Evolutionary conservation across 2,113 vertebrate species (phyloP).

Genomic region (Perca flavescens): DNA sequence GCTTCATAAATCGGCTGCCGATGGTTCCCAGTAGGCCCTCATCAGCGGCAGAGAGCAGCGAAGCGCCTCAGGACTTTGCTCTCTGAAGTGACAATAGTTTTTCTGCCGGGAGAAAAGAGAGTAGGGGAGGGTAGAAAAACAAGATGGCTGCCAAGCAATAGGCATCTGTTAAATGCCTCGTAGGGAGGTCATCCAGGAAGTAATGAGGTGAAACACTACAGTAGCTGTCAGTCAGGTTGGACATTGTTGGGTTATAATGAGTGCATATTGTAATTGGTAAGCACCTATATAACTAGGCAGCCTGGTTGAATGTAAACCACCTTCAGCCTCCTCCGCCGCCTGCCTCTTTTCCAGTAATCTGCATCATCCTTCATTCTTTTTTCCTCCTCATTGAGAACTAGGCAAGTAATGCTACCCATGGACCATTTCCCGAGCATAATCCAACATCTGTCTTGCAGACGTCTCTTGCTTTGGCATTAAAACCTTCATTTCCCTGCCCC

Average conservation of each 20-base stretch:
- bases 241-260: constrained; percentile 62
- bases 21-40: constrained; percentile 71
- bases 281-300: constrained; percentile 50
- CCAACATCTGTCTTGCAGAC: constrained; percentile 74
- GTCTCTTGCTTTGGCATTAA: constrained; percentile 63
- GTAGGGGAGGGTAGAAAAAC: constrained; percentile 34
- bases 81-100: constrained; percentile 66
- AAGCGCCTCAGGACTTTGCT: constrained; percentile 66
- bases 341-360: constrained; percentile 49
- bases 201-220: constrained; percentile 68
- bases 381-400: constrained; percentile 40
- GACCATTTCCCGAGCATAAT: constrained; percentile 72
- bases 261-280: constrained; percentile 51
- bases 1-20: constrained; percentile 67
- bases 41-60: constrained; percentile 56
- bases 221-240: constrained; percentile 69
- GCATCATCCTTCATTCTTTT: constrained; percentile 41
- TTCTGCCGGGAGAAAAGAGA: constrained; percentile 43
- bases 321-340: constrained; percentile 47
- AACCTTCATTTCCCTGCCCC: constrained; percentile 12
- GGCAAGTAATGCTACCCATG: constrained; percentile 56
- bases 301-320: constrained; percentile 42
- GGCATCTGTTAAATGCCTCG: constrained; percentile 56
- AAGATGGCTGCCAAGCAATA: constrained; percentile 70
- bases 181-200: constrained; percentile 68